Percentiles rank a stretch among this genome's conserved stretches.
Evolutionary conservation across 2,888 invertebrate genomes (phyloP).

Genomic region (Melanotus villosus): DNA sequence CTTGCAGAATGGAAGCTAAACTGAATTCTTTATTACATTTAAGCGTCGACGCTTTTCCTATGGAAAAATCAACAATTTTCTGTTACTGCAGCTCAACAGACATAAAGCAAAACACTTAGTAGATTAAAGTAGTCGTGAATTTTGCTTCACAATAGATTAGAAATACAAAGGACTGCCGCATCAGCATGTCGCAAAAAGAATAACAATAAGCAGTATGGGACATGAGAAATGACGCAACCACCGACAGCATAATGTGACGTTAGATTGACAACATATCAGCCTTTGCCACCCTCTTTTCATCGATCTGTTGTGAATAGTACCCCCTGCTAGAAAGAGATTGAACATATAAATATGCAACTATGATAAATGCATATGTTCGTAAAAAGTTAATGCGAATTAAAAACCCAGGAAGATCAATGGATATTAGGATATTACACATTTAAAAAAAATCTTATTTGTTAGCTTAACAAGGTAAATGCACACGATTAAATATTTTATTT

Average conservation of each 20-base stretch:
- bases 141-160: conserved; percentile 7
- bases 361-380: too few relatives aligned
- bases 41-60: not conserved
- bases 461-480: too few relatives aligned
- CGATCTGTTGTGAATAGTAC: conserved; percentile 28
- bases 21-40: too few relatives aligned
- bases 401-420: too few relatives aligned
- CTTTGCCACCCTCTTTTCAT: conserved; percentile 25
- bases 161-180: conserved; percentile 7
- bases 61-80: not conserved
- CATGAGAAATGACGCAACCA: conserved; percentile 37
- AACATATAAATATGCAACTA: conserved; percentile 12
- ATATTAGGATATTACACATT: too few relatives aligned
- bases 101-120: conserved; percentile 23
- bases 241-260: conserved; percentile 36
- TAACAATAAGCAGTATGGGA: conserved; percentile 30
- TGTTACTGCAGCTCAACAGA: not conserved
- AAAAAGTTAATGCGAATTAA: too few relatives aligned
- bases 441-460: too few relatives aligned
- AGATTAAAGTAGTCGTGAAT: conserved; percentile 21
- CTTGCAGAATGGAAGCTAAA: too few relatives aligned
- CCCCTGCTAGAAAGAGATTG: conserved; percentile 7
- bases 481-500: too few relatives aligned
- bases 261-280: conserved; percentile 39
- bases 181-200: conserved; percentile 31